A percentile compares a stretch with the other conserved stretches of the same genome.
Conservation (phyloP, 2,797 vertebrate genomes). For the Chrosomus eos region DNA sequence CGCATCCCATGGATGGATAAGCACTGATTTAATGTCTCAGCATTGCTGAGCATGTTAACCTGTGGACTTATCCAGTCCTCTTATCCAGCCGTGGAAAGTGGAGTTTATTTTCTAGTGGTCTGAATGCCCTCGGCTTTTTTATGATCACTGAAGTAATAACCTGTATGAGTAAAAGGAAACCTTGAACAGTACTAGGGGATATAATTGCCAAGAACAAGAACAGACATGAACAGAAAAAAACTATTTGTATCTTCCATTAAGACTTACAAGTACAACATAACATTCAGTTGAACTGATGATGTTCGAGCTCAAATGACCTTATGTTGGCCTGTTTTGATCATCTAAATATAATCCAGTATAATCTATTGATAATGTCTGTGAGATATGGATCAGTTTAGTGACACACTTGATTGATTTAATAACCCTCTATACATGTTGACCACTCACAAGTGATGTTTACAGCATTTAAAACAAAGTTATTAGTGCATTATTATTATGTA, state of each 20-base stretch:
- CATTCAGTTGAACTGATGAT: neutral
- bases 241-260: neutral
- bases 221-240: neutral
- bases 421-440: too few species aligned
- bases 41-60: constrained; percentile 34
- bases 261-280: neutral
- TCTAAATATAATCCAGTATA: neutral
- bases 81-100: neutral
- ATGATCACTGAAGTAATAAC: neutral
- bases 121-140: neutral
- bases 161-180: neutral
- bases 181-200: neutral
- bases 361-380: neutral
- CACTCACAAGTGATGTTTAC: too few species aligned
- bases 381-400: too few species aligned
- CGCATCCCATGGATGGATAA: constrained; percentile 30
- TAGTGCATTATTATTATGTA: neutral
- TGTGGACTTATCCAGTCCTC: neutral
- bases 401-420: too few species aligned
- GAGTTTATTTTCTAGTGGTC: neutral
- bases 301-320: neutral
- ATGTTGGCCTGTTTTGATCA: neutral
- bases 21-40: constrained; percentile 11
- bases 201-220: neutral
- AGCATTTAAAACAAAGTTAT: too few species aligned